These are phyloP conservation scores for Cryptophagus acutangulus DNA, from an alignment of 2,888 invertebrate species.

Conservation along the genomic window DNA sequence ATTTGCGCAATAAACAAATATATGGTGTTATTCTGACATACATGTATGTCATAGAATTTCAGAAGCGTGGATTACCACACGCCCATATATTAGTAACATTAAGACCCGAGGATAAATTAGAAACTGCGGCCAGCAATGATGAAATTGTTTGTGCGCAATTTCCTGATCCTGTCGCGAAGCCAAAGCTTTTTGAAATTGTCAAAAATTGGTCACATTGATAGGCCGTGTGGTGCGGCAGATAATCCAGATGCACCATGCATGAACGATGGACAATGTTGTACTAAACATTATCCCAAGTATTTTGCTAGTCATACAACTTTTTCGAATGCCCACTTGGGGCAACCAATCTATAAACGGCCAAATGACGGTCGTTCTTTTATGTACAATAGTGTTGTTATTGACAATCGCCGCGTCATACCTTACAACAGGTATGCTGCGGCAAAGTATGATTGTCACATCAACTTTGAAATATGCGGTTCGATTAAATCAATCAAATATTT, in stretches of 20 bases:
- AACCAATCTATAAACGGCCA: conserved; percentile 4
- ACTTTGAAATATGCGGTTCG: conserved; percentile 22
- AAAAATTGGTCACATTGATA: too few species aligned
- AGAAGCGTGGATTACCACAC: conserved; percentile 10
- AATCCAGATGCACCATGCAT: conserved; percentile 10
- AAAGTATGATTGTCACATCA: conserved; percentile 23
- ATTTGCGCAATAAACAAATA: conserved; percentile 3
- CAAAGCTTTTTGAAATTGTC: too few species aligned
- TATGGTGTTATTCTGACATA: conserved; percentile 5
- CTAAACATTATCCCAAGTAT: background rate
- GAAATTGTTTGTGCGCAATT: background rate
- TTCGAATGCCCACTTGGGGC: background rate
- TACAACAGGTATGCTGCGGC: conserved; percentile 16
- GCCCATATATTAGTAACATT: conserved; percentile 6
- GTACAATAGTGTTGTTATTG: conserved; percentile 6
- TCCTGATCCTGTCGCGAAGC: conserved; percentile 1
- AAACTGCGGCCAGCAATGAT: conserved; percentile 3
- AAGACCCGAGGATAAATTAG: conserved; percentile 4
- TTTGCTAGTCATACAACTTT: conserved; percentile 1
- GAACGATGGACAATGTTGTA: conserved; percentile 1
- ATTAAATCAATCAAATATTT: conserved; percentile 22
- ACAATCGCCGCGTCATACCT: conserved; percentile 16
- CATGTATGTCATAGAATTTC: conserved; percentile 11
- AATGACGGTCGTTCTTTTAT: background rate
- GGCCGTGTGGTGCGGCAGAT: background rate